Evolutionary conservation across 2,797 vertebrate genomes (phyloP), one percentile per base, ranked within the genome.

Genomic region (Gymnopithys bicolor): DNA sequence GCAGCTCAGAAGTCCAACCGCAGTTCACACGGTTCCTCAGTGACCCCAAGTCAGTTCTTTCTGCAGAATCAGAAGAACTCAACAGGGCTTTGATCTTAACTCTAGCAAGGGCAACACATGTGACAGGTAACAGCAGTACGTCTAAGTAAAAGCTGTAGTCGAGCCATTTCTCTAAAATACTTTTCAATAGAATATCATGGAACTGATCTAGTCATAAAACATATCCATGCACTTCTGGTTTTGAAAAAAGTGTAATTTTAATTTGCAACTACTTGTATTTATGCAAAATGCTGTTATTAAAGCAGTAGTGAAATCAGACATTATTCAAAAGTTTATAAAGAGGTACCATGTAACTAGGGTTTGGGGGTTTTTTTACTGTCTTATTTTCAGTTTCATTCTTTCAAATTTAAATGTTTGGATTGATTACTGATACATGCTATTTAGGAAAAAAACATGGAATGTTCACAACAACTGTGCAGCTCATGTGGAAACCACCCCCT

Each of bases 21-120:
- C 99, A 99, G 97, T 99, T 99, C 88, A 99, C 99, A 0, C 98
- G 99, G 32, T 99, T 99, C 98, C 99, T 99, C 90, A 99, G 97
- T 24, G 99, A 99, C 95, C 99, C 99, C 16, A 99, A 99, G 97
- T 99, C 99, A 0, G 99, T 99, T 66, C 98, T 99, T 96, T 99
- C 99, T 0, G 99, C 99, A 0, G 99, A 99, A 95, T 99, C 99
- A 0, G 99, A 99, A 90, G 99, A 99, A 93, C 98, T 99, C 90
- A 99, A 99, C 97, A 98, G 99, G 41, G 99, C 99, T 43, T 97
- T 99, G 91, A 99, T 99, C 96, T 97, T 99, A 95, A 99, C 99
- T 7, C 97, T 99, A 67, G 99, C 99, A 91, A 98, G 99, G 97
- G 99, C 99, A 84, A 99, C 99, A 4, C 99, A 99, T 7, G 99